These are phyloP conservation scores for Drosophila suzukii DNA, from an alignment of 1,140 invertebrate species.

Conservation along the genomic window DNA sequence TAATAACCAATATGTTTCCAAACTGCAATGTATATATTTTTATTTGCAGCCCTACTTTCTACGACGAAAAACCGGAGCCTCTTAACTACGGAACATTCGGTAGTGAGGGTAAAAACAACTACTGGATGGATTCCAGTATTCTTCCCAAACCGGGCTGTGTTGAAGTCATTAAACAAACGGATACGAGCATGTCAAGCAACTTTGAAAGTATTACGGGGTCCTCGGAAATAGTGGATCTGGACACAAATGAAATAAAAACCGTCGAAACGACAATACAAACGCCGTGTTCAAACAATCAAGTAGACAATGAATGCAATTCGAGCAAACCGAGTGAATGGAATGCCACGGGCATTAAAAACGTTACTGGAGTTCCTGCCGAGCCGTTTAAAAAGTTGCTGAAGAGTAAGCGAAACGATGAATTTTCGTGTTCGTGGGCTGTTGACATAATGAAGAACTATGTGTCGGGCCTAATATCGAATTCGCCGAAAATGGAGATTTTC, in stretches of 20 bases:
- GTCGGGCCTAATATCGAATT: conserved; percentile 95
- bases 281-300: conserved; percentile 38
- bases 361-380: conserved; percentile 29
- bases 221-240: conserved; percentile 86
- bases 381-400: conserved; percentile 66
- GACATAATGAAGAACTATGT: conserved; percentile 94
- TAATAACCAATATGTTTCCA: too few species aligned
- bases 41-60: conserved; percentile 26
- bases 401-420: conserved; percentile 87
- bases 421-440: conserved; percentile 94
- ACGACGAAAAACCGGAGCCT: conserved; percentile 60
- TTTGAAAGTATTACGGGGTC: conserved; percentile 74
- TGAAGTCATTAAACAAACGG: conserved; percentile 62
- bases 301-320: conserved; percentile 19
- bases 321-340: conserved; percentile 33
- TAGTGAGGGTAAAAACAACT: conserved; percentile 57
- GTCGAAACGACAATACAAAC: conserved; percentile 84
- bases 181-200: conserved; percentile 57
- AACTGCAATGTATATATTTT: background rate
- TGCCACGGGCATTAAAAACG: conserved; percentile 37
- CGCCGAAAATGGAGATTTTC: conserved; percentile 97
- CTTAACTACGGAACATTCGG: conserved; percentile 46
- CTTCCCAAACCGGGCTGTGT: conserved; percentile 70
- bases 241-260: conserved; percentile 87
- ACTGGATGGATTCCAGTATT: conserved; percentile 71